Base-by-base conservation (phyloP, 2,888 invertebrate genomes). In the Lasius fuliginosus region DNA sequence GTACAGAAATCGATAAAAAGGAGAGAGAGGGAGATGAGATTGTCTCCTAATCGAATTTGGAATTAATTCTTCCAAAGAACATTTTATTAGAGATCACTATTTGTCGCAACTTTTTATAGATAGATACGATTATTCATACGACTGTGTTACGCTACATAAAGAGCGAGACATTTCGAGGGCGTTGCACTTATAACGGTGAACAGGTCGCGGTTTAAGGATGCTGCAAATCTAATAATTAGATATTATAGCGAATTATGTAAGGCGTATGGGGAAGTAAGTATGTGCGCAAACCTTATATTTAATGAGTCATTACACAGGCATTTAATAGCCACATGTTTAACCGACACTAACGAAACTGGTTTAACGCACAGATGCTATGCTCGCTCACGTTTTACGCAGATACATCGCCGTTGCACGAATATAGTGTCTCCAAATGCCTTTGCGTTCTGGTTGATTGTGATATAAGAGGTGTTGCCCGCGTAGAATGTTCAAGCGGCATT, bases 281-380 rank as follows among this genome's bases (percentile, higher is more conserved):
- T 18, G 40, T 2, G 15, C 36, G 4, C 18, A 12, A 77, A 53
- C 12, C 12, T 36, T 67, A 30, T 58, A 27, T 23, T 1, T 60
- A 79, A 79, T 60, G 58, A 79, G 2, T 71, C 79, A 71, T 71
- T 79, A 15, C 6, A 58, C 23, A 69, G 77, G 23, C 58, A 79
- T 60, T 4, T 46, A 69, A 69, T 58, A 30, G 23, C 30, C 33
- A 42, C 23, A 5, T 23, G 30, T 69, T 42, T 79, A 79, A 79
- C 4, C 9, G 60, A 58, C 60, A 36, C 60, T 60, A 79, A 79
- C 46, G 46, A 79, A 79, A 79, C 79, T 79, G 42, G 79, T 79
- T 79, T 79, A 71, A 77, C 30, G 18, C 27, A 77, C 68, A 68
- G 60, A 79, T 30, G 33, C 30, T 42, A 27, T 64, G 30, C 56